Base-by-base conservation (phyloP, 2,888 invertebrate genomes). In the Caenorhabditis drosophilae region DNA sequence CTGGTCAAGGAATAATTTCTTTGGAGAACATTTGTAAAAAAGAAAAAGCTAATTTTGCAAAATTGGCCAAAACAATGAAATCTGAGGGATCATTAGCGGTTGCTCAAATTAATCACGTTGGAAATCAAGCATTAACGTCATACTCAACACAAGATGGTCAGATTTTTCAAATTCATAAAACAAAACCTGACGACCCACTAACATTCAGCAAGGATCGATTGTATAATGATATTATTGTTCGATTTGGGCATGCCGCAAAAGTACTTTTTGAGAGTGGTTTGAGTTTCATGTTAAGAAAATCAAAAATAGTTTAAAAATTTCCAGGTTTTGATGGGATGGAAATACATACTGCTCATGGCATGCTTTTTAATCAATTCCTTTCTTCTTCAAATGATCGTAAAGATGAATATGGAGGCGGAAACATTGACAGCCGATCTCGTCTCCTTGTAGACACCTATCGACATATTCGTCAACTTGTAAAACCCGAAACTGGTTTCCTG, bases 291-390 rank as follows among this genome's bases (percentile, higher is more conserved):
- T 61, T 26, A 3, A 35, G n/a, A 12, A 11, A 23, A 9, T 42
- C 22, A 22, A 23, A 4, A 18, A 42, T 42, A 7, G 3, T 12
- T 6, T 23, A 42, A 7, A 18, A 11, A 22, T 18, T 42, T 42
- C 6, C 42, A 42, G 74, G 77, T 4, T 78, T 78, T 42, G 78
- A 78, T 46, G 78, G 78, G 26, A 66, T 76, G 20, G 72, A 78
- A 45, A 23, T 78, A 9, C 76, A 78, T 38, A 64, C 55, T 18
- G 77, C 78, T n/a, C 77, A 78, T 50, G 78, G 77, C 9, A 78
- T 75, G 56, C 64, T 78, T 11, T 58, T 78, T 22, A 76, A 77
- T 18, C 77, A 78, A 44, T 78, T 78, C 45, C 40, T 72, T 27
- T 63, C 63, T 20, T 72, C 76, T 1, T 63, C 67, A 1, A 76